These are phyloP conservation scores for Loriculus beryllinus DNA, from an alignment of 2,797 vertebrate genomes.

Conservation along the genomic window DNA sequence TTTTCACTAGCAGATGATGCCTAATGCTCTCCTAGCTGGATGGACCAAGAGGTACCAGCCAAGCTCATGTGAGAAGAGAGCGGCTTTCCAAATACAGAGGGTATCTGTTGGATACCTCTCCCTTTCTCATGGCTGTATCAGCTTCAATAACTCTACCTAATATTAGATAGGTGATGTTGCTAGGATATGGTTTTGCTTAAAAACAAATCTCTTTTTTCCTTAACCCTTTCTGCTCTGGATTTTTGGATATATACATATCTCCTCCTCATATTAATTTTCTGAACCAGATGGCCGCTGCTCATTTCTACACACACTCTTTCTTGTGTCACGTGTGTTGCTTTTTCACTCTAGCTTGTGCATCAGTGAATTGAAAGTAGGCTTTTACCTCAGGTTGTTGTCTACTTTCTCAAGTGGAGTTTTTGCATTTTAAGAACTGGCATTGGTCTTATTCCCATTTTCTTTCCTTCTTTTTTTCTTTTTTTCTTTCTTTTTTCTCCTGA, in stretches of 20 bases:
- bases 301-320: neutral
- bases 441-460: neutral
- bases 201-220: neutral
- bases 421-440: neutral
- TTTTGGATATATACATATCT: neutral
- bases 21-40: neutral
- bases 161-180: neutral
- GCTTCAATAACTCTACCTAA: neutral
- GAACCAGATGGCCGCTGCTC: neutral
- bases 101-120: neutral
- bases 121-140: neutral
- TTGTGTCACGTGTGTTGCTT: neutral
- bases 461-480: neutral
- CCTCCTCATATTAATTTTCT: neutral
- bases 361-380: rapidly evolving
- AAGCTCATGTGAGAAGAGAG: neutral
- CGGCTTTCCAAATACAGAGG: neutral
- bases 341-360: neutral
- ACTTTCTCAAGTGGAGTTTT: neutral
- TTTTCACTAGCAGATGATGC: neutral
- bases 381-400: neutral
- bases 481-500: too few species aligned
- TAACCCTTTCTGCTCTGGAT: neutral
- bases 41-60: neutral
- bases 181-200: neutral